These are phyloP conservation scores for Bombus sibiricus DNA, from an alignment of 1,140 invertebrate species.

Conservation along the genomic window DNA sequence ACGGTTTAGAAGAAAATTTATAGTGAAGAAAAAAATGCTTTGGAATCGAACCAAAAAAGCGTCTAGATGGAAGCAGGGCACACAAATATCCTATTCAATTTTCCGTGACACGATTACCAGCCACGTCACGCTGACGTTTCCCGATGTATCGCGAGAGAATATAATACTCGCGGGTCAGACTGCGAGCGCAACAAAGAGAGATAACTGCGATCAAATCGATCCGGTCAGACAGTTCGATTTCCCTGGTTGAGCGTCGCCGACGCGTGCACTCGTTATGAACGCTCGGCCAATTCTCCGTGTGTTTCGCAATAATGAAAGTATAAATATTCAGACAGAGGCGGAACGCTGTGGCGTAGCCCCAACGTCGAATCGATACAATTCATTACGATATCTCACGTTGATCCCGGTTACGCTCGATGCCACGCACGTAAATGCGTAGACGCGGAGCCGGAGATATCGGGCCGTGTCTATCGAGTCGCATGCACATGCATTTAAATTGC, in stretches of 20 bases:
- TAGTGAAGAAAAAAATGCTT: not conserved
- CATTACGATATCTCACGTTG: slow-evolving; percentile 48
- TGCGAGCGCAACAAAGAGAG: not conserved
- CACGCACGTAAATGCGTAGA: slow-evolving; percentile 47
- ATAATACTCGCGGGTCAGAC: not conserved
- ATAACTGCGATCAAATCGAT: slow-evolving; percentile 26
- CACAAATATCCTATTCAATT: not conserved
- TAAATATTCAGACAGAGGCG: slow-evolving; percentile 42
- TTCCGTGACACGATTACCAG: not conserved
- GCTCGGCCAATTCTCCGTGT: not conserved
- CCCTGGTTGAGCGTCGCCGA: not conserved
- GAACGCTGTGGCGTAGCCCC: not conserved
- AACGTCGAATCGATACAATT: slow-evolving; percentile 41
- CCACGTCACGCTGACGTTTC: not conserved
- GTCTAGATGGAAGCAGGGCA: not conserved
- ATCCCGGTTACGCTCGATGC: slow-evolving; percentile 24
- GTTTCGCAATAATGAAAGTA: slow-evolving; percentile 43
- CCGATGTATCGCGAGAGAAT: not conserved
- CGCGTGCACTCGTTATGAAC: not conserved
- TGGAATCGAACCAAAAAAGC: not conserved
- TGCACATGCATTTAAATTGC: slow-evolving; percentile 52
- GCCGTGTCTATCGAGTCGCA: slow-evolving; percentile 40
- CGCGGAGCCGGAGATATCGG: slow-evolving; percentile 33
- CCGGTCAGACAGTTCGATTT: slow-evolving; percentile 7
- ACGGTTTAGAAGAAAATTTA: not conserved